Percentiles rank a stretch among this genome's conserved stretches.
Conservation (phyloP, 2,797 vertebrate species). For the Gymnocypris eckloni region DNA sequence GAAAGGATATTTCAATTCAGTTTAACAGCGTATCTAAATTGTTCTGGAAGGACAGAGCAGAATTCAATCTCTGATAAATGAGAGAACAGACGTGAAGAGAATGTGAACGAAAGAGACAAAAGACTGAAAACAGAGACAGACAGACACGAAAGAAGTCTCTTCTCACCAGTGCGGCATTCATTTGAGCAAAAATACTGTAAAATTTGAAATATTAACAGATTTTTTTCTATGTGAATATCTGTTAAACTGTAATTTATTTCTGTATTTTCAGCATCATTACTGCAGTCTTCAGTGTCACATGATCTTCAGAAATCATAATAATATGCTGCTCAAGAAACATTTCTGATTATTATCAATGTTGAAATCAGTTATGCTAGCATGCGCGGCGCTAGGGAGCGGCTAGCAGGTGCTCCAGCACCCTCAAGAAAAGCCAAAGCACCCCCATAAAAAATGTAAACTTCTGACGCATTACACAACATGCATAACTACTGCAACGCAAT, state of each 20-base stretch:
- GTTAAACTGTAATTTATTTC: not conserved
- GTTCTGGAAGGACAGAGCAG: constrained; percentile 22
- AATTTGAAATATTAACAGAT: not conserved
- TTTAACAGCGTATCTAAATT: constrained; percentile 7
- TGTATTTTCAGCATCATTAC: not conserved
- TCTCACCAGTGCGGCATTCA: not conserved
- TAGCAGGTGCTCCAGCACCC: no score
- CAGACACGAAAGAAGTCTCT: not conserved
- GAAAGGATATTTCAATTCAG: constrained; percentile 35
- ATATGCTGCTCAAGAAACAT: not conserved
- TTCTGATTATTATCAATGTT: not conserved
- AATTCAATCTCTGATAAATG: constrained; percentile 37
- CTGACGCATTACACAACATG: no score
- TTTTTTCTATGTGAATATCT: not conserved
- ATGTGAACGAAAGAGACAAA: not conserved
- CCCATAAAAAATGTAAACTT: no score
- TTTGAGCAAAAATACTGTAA: not conserved
- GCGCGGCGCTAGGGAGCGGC: no score
- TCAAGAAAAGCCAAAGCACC: no score
- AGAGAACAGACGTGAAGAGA: constrained; percentile 21
- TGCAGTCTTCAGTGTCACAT: not conserved
- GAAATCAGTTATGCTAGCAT: no score
- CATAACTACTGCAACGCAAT: no score
- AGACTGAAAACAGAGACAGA: not conserved
- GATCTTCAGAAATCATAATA: not conserved